Evolutionary conservation across 2,888 invertebrate genomes (phyloP).

Genomic region (Elegia similella): DNA sequence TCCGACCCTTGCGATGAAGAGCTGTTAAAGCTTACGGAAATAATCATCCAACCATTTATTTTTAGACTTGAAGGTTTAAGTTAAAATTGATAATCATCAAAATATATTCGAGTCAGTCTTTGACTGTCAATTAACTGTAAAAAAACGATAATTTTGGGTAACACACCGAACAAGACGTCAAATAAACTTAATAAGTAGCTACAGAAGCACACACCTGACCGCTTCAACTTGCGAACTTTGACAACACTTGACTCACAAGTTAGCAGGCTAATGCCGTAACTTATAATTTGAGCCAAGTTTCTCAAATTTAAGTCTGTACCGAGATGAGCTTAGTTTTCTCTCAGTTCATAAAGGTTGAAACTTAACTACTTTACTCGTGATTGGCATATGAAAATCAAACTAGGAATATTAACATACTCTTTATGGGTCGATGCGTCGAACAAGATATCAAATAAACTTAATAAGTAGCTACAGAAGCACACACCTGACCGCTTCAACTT

Average conservation of each 20-base stretch:
- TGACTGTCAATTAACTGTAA: too few relatives aligned
- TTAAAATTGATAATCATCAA: too few relatives aligned
- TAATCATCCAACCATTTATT: too few relatives aligned
- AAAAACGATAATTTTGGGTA: too few relatives aligned
- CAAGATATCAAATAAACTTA: neutral
- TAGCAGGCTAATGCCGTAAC: slow-evolving; percentile 25
- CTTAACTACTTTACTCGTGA: neutral
- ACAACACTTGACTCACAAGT: slow-evolving; percentile 24
- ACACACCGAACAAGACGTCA: too few relatives aligned
- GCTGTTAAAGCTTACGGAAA: too few relatives aligned
- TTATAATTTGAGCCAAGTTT: slow-evolving; percentile 24
- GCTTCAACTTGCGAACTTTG: slow-evolving; percentile 20
- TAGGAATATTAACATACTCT: neutral
- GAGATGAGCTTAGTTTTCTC: slow-evolving; percentile 17
- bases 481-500: slow-evolving; percentile 19
- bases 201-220: slow-evolving; percentile 21
- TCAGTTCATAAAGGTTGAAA: slow-evolving; percentile 16
- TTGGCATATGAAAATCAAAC: slow-evolving; percentile 1
- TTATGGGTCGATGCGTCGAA: too few relatives aligned
- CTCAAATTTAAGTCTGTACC: slow-evolving; percentile 14
- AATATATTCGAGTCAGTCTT: too few relatives aligned
- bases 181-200: slow-evolving; percentile 4
- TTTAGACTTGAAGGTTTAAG: too few relatives aligned
- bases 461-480: slow-evolving; percentile 21
- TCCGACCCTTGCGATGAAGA: too few relatives aligned